Evolutionary conservation across 2,797 vertebrate species (phyloP), one percentile per base, ranked within the genome.

Genomic region (Alcedo quadribrachys): DNA sequence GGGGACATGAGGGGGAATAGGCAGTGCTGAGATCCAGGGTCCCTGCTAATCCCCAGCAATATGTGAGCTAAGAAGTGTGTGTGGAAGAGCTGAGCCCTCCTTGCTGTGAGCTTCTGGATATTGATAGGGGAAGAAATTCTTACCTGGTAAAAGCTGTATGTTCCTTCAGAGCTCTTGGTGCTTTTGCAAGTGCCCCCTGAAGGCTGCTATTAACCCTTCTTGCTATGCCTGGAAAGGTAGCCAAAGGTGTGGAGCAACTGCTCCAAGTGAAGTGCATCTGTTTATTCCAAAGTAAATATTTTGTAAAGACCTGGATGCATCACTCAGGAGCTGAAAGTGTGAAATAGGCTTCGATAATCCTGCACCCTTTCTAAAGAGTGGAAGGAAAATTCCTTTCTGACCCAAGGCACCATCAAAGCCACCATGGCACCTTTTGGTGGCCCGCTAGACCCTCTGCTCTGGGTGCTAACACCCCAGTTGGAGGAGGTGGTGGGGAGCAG

Each of bases 91-190:
- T 19, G 58, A 74, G 50, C 54, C 2, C 42, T 61, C 15, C n/a
- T 50, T 1, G 0, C 32, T 35, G 25, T 0, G 3, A 25, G 32
- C 18, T 81, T 75, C 74, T 66, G 13, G 24, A 0, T 11, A 0
- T 30, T 11, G 43, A 3, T 25, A 27, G 17, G 13, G 48, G 24
- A 30, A 13, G 32, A 33, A 15, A 60, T 62, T 33, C 7, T 18
- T 32, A 2, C 22, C 28, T 12, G 55, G 37, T 13, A 7, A 35
- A 60, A 83, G 20, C 20, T 17, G 22, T 4, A 0, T 9, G 40
- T 9, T 55, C 40, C 27, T n/a, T 57, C 16, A 27, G 54, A 48
- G 2, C 50, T 63, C 5, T 19, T 12, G 0, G 11, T 53, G 27
- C 8, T 22, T 46, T 37, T 37, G 18, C 11, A 21, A 8, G 15